phyloP scores from a whole-genome alignment of 1,140 invertebrate species.

The Chlorops oryzae region DNA sequence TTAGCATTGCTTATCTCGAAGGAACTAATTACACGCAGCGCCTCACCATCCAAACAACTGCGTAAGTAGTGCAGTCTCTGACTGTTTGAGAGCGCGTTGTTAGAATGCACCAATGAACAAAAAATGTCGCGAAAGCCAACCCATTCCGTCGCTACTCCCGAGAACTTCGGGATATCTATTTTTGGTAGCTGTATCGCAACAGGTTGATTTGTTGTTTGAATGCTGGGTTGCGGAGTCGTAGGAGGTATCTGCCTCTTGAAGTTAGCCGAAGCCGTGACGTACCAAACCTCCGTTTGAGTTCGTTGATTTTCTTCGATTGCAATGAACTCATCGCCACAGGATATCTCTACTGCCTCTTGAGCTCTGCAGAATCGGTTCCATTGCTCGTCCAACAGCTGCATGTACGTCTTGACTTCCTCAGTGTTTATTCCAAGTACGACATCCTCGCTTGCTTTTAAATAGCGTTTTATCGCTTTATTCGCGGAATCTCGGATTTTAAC shows the following conservation, averaged over 20 bases:
- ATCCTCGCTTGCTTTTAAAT: no score
- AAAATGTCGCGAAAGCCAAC: neutral
- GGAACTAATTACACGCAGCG: neutral
- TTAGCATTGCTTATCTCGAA: neutral
- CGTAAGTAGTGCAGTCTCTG: constrained; percentile 3
- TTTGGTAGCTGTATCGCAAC: neutral
- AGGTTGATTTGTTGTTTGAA: no score
- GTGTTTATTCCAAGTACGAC: neutral
- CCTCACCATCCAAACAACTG: constrained; percentile 5
- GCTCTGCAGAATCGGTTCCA: neutral
- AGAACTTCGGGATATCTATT: constrained; percentile 2
- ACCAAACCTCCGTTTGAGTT: constrained; percentile 3
- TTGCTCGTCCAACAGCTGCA: constrained; percentile 1
- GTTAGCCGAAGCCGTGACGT: neutral
- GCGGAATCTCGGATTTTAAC: constrained; percentile 3
- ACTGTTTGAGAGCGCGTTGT: neutral
- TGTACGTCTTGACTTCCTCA: neutral
- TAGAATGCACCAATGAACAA: constrained; percentile 3
- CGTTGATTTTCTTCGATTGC: neutral
- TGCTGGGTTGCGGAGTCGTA: no score
- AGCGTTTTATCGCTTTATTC: neutral
- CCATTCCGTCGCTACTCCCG: neutral
- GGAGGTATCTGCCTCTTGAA: neutral
- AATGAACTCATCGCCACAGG: neutral
- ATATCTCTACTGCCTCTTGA: neutral